phyloP scores from a whole-genome alignment of 1,140 invertebrate species.

The Mactra quadrangularis region DNA sequence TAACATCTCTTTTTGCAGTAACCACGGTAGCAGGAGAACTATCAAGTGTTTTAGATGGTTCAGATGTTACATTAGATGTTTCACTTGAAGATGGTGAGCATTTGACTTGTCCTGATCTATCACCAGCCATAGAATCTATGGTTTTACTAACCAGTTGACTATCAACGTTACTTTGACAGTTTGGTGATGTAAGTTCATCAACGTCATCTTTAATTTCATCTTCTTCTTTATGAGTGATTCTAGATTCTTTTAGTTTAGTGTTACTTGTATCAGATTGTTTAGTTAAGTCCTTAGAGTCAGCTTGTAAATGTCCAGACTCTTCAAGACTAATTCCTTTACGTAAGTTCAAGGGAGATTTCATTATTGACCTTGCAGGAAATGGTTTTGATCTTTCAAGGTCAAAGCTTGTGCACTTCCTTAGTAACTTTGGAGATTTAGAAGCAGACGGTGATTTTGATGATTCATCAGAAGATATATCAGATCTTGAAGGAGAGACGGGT shows the following conservation, averaged over 20 bases:
- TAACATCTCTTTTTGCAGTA: no score
- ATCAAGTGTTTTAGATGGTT: no score
- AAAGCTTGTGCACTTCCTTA: slow-evolving; percentile 57
- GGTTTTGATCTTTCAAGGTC: slow-evolving; percentile 53
- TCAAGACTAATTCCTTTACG: slow-evolving; percentile 24
- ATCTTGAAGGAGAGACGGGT: not conserved
- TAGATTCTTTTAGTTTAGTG: not conserved
- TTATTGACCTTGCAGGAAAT: slow-evolving; percentile 47
- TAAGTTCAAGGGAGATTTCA: slow-evolving; percentile 25
- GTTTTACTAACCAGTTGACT: not conserved
- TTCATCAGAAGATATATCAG: slow-evolving; percentile 4
- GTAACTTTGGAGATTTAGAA: slow-evolving; percentile 37
- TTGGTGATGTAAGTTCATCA: not conserved
- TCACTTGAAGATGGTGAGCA: no score
- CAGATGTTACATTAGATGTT: no score
- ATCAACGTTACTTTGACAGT: slow-evolving; percentile 27
- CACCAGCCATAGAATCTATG: slow-evolving; percentile 21
- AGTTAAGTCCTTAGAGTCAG: not conserved
- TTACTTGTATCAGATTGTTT: not conserved
- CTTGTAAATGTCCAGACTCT: slow-evolving; percentile 10
- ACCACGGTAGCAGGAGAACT: no score
- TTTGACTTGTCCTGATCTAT: not conserved
- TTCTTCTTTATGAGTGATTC: slow-evolving; percentile 18
- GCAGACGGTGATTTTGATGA: not conserved
- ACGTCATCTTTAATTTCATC: not conserved